These are phyloP conservation scores for Lichenostomus cassidix DNA, from an alignment of 2,113 vertebrate species.

Conservation along the genomic window DNA sequence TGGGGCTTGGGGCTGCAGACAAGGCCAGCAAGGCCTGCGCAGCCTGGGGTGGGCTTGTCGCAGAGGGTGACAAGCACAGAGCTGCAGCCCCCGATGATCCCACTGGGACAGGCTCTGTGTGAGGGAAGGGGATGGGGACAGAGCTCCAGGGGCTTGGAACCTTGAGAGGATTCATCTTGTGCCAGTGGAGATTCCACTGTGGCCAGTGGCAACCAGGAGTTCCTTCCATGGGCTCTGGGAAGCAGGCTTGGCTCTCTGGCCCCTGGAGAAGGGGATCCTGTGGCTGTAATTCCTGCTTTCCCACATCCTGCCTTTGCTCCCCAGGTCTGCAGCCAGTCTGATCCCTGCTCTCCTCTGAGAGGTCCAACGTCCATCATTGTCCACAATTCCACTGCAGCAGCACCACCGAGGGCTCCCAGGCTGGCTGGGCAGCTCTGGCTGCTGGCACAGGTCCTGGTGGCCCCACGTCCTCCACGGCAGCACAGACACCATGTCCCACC, in stretches of 20 bases:
- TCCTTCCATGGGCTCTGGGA: background rate
- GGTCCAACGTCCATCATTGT: background rate
- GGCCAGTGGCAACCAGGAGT: background rate
- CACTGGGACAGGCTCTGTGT: background rate
- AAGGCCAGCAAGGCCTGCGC: background rate
- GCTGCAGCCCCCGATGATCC: background rate
- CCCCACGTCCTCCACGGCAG: background rate
- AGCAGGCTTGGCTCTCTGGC: background rate
- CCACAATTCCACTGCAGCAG: background rate
- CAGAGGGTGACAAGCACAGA: background rate
- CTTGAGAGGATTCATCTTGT: background rate
- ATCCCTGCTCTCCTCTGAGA: background rate
- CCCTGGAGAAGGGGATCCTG: background rate
- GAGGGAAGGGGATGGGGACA: background rate
- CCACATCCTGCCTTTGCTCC: background rate
- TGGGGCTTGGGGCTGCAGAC: background rate
- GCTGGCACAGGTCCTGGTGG: background rate
- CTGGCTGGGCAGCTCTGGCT: background rate
- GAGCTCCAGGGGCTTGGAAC: background rate
- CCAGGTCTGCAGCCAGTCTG: slow-evolving; percentile 7
- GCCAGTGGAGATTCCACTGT: background rate
- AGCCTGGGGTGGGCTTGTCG: background rate
- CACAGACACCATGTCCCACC: background rate
- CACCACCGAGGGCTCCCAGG: background rate
- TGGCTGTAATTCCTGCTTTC: background rate